Evolutionary conservation across 2,888 invertebrate species (phyloP).

Genomic region (Tiliacea citrago): DNA sequence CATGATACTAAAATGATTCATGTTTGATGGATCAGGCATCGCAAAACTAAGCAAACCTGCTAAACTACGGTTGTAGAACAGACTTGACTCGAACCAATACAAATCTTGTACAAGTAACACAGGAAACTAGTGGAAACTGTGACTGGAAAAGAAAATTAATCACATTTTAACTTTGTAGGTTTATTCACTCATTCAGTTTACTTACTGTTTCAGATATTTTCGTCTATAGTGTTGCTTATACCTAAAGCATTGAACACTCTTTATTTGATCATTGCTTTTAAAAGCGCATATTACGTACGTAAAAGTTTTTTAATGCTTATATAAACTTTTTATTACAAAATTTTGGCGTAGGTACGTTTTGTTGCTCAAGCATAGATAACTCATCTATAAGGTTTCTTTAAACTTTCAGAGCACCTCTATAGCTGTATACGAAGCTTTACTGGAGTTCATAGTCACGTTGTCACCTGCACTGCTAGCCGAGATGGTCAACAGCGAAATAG

Average conservation of each 20-base stretch:
- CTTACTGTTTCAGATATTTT: constrained; percentile 22
- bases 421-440: neutral
- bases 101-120: neutral
- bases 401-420: neutral
- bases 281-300: neutral
- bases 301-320: neutral
- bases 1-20: neutral
- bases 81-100: neutral
- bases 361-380: neutral
- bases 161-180: too few species aligned
- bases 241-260: neutral
- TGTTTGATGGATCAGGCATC: neutral
- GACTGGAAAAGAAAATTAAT: neutral
- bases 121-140: neutral
- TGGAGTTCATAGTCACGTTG: neutral
- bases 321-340: too few species aligned
- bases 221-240: neutral
- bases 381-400: neutral
- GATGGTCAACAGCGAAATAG: constrained; percentile 27
- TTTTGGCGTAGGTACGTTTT: neutral
- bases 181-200: too few species aligned
- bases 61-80: neutral
- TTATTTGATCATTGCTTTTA: neutral
- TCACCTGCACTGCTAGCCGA: constrained; percentile 16
- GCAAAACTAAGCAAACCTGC: neutral